phyloP scores from a whole-genome alignment of 2,888 invertebrate species.

The Caenorhabditis zanzibari region DNA sequence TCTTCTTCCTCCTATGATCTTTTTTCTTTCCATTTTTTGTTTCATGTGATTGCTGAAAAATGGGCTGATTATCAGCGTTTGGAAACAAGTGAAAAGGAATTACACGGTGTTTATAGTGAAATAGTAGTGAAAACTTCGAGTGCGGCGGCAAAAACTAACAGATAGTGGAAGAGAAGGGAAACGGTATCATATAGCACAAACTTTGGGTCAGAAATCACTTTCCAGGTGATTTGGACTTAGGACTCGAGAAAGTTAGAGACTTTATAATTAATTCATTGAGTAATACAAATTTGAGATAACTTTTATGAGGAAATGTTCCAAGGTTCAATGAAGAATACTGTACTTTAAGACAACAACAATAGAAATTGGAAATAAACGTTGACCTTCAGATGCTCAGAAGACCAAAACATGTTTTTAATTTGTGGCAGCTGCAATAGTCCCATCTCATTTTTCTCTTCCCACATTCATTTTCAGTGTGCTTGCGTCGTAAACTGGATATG shows the following conservation, averaged over 20 bases:
- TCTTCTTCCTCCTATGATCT: neutral
- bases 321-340: constrained; percentile 17
- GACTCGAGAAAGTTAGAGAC: neutral
- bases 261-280: neutral
- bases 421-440: constrained; percentile 15
- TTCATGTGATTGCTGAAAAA: constrained; percentile 58
- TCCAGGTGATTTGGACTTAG: constrained; percentile 10
- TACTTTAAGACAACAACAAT: neutral
- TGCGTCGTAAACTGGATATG: constrained; percentile 47
- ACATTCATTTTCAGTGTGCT: constrained; percentile 22
- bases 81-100: constrained; percentile 50
- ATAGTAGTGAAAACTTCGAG: constrained; percentile 42
- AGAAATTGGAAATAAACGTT: constrained; percentile 38
- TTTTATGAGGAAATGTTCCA: neutral
- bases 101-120: constrained; percentile 51
- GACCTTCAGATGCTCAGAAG: constrained; percentile 34
- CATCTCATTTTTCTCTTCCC: neutral
- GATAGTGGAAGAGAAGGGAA: constrained; percentile 39
- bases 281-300: neutral
- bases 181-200: constrained; percentile 5
- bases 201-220: constrained; percentile 38
- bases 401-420: constrained; percentile 64
- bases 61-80: constrained; percentile 52
- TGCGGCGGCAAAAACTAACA: constrained; percentile 47
- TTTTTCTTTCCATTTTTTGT: constrained; percentile 31